Base-by-base conservation (phyloP, 2,113 vertebrate genomes). In the Capreolus pygargus region DNA sequence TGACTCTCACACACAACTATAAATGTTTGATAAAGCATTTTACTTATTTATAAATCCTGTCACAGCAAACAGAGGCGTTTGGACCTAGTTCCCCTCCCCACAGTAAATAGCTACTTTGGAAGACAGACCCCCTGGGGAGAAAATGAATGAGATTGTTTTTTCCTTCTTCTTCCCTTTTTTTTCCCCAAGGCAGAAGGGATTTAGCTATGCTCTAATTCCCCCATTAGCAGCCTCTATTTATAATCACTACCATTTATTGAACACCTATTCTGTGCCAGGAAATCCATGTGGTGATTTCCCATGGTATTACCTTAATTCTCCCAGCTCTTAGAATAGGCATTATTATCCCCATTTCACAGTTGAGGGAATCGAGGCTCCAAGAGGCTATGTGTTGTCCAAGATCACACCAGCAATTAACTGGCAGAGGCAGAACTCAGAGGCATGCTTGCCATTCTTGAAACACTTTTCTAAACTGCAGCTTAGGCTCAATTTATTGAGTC, bases 11-110 rank as follows among this genome's bases (percentile, higher is more conserved):
- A 98, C 97, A 98, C 98, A 97, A 83, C 98, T 95, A 98, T 99
- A 97, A 99, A 99, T 99, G 97, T 99, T 99, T 99, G 98, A 99
- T 99, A 98, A 98, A 97, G 89, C 93, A 74, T 97, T 96, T 99
- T 61, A 98, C 98, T 99, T 99, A 99, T 99, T 99, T 98, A 99
- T 97, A 96, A 97, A 94, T 9, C 0, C 91, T 95, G 97, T 97
- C 96, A 97, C 57, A 92, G 92, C 89, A 98, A 95, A 94, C 95
- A 98, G 96, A 98, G 97, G 93, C 97, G 86, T 93, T 97, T 98
- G 97, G 91, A 96, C 33, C 10, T 13, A n/a, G 64, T 95, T 94
- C 70, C 84, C 89, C 94, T 97, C 92, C 84, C 57, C 60, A 88
- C 4, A 58, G 82, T 94, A 98, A 94, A 94, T 79, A 98, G 95